Evolutionary conservation across 2,888 invertebrate species (phyloP).

Genomic region (Patella caerulea): DNA sequence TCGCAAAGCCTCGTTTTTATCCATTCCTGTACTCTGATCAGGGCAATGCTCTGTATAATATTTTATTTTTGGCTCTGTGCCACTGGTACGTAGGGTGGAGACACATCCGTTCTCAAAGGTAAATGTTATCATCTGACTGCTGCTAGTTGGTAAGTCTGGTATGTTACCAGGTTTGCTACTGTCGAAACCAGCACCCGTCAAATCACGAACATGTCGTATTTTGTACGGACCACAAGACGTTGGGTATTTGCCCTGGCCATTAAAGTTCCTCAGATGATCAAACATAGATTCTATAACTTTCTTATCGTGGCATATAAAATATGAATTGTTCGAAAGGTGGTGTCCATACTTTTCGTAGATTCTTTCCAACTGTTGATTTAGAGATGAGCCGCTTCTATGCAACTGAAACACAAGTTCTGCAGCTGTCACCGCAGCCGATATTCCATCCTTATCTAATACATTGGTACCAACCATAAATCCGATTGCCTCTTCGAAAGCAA

Average conservation of each 20-base stretch:
- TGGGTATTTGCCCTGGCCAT: constrained; percentile 72
- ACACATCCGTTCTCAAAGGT: constrained; percentile 88
- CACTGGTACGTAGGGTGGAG: constrained; percentile 93
- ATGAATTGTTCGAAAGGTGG: constrained; percentile 90
- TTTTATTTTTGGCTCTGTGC: constrained; percentile 99
- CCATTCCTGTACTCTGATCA: constrained; percentile 66
- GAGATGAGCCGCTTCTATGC: constrained; percentile 71
- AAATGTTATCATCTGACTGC: constrained; percentile 93
- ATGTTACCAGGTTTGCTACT: constrained; percentile 80
- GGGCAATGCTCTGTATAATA: constrained; percentile 85
- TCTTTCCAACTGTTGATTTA: constrained; percentile 77
- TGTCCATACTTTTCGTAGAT: constrained; percentile 89
- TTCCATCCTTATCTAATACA: constrained; percentile 96
- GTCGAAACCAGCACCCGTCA: constrained; percentile 87
- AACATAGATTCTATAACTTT: constrained; percentile 83
- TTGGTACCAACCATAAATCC: constrained; percentile 92
- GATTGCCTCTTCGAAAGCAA: constrained; percentile 98
- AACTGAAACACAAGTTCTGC: constrained; percentile 85
- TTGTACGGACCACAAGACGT: constrained; percentile 70
- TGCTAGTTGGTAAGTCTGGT: constrained; percentile 72
- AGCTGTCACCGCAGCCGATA: constrained; percentile 87
- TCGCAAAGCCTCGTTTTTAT: constrained; percentile 77
- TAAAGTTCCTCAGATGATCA: constrained; percentile 83
- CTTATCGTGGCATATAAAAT: constrained; percentile 88
- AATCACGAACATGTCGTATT: constrained; percentile 84